Evolutionary conservation across 2,113 vertebrate genomes (phyloP), one percentile per base, ranked within the genome.

Genomic region (Lontra canadensis): DNA sequence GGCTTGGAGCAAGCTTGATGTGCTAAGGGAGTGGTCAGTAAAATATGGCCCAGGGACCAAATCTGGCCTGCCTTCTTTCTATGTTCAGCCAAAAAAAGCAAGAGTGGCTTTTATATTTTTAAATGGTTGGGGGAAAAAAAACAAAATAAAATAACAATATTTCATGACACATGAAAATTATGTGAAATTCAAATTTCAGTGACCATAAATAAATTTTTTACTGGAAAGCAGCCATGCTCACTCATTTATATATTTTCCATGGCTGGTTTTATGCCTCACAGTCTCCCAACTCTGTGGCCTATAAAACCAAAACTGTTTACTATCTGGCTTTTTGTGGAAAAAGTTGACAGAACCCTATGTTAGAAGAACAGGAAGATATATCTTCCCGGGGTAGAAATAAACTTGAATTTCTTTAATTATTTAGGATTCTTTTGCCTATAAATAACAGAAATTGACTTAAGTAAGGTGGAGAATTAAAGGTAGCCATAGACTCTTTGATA

Each of bases 41-140:
- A 92, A 44, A 65, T 74, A 69, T 12, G n/a, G 11, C 34, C 55
- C 11, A 57, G 36, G 67, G 42, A 88, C 36, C 26, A 92, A 89
- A 88, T 42, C 23, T 15, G 44, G 8, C 23, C 76, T 88, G 39
- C 25, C 4, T 88, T 86, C 52, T 84, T 74, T 79, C 65, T 90
- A 81, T 20, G 1, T 34, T 59, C 14, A 96, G 6, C 29, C 52
- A 4, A 59, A n/a, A n/a, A 82, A 89, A 20, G 49, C 87, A 81
- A 97, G 67, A 84, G 83, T 89, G 81, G 65, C 26, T 82, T 76
- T 95, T 93, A 67, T 1, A 86, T 87, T 92, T 96, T 91, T 85
- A 89, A 96, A 39, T 71, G 17, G 39, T 15, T 97, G 71, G 80
- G 82, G 5, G 29, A 79, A 59, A 65, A 23, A 67, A 44, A 55